Evolutionary conservation across 2,113 vertebrate species (phyloP).

Genomic region (Indicator indicator): DNA sequence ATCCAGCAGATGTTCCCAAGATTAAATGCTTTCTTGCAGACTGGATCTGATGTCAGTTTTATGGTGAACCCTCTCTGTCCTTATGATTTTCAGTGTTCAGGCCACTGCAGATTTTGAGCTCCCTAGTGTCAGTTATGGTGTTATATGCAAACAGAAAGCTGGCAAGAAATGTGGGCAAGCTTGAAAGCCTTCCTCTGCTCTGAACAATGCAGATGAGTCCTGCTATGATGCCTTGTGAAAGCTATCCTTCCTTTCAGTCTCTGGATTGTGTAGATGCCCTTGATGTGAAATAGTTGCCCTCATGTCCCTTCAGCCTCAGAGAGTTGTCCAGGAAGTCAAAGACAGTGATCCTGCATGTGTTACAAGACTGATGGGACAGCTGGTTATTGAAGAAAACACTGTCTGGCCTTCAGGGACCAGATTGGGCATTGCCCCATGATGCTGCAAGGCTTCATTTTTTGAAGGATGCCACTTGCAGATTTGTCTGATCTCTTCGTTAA

Average conservation of each 20-base stretch:
- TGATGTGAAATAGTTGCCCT: fast-evolving
- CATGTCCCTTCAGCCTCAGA: neutral
- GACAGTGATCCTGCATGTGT: neutral
- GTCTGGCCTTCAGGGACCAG: neutral
- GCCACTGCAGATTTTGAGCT: neutral
- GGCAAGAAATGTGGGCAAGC: neutral
- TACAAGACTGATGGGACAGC: neutral
- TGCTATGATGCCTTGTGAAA: neutral
- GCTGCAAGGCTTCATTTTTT: neutral
- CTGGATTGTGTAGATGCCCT: neutral
- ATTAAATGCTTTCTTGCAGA: conserved; percentile 4
- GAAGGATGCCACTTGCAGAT: neutral
- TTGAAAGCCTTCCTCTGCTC: neutral
- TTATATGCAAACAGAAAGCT: neutral
- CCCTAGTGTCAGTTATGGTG: neutral
- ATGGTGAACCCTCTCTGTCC: neutral
- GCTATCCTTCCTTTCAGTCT: neutral
- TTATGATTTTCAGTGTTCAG: neutral
- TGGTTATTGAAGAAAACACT: neutral
- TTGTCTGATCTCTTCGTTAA: neutral
- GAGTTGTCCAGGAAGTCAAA: neutral
- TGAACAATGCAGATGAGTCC: neutral
- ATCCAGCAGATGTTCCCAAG: conserved; percentile 1
- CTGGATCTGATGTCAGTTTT: neutral
- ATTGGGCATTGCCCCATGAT: neutral